A percentile compares a stretch with the other conserved stretches of the same genome.
Conservation (phyloP, 2,888 invertebrate species). For the Drosophila longiperda region DNA sequence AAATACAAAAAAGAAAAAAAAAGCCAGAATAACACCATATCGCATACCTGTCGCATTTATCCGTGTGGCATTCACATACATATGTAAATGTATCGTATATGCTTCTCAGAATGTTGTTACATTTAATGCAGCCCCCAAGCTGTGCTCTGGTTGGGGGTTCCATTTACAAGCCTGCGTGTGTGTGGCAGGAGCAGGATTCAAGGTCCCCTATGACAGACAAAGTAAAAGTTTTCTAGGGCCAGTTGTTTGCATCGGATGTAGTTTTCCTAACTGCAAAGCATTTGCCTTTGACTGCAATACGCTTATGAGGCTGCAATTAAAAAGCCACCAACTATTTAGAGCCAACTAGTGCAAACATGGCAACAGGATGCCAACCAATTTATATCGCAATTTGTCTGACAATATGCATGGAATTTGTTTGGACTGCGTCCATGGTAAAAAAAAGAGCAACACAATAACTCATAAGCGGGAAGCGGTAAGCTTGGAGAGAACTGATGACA, state of each 20-base stretch:
- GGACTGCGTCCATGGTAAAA: neutral
- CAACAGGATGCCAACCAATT: constrained; percentile 33
- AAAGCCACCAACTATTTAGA: constrained; percentile 53
- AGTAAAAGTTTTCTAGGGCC: constrained; percentile 54
- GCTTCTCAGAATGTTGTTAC: constrained; percentile 48
- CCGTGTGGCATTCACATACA: constrained; percentile 19
- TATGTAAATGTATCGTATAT: constrained; percentile 20
- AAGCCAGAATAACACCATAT: constrained; percentile 1
- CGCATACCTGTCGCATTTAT: constrained; percentile 34
- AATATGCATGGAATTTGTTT: constrained; percentile 19
- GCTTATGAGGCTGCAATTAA: constrained; percentile 58
- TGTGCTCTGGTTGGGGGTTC: neutral
- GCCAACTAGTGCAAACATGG: constrained; percentile 27
- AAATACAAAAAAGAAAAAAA: constrained; percentile 29
- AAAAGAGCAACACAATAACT: neutral
- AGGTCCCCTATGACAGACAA: constrained; percentile 16
- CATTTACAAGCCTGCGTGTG: neutral
- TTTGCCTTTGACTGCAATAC: constrained; percentile 27
- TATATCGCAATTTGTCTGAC: constrained; percentile 18
- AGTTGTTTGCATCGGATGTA: constrained; percentile 32
- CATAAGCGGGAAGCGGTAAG: neutral
- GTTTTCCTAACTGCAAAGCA: constrained; percentile 22
- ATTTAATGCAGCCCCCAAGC: constrained; percentile 39
- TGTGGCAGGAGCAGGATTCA: neutral
- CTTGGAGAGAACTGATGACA: neutral